phyloP scores from a whole-genome alignment of 2,797 vertebrate genomes.

The Macrochelys suwanniensis region DNA sequence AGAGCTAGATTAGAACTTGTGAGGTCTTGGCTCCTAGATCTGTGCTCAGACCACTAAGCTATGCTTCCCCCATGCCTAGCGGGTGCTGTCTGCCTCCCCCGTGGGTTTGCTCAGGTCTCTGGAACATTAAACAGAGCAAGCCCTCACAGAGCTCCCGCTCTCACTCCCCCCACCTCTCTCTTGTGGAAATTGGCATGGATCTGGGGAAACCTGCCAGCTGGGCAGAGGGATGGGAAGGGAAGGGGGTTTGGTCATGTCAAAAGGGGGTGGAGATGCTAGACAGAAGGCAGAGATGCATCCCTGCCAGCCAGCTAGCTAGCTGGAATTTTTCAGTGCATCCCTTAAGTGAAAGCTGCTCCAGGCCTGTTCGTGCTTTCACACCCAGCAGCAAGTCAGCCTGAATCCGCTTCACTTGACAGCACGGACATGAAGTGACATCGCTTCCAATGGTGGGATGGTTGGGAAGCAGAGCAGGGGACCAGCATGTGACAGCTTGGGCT shows the following conservation, averaged over 20 bases:
- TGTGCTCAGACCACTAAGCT: background rate
- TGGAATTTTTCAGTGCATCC: background rate
- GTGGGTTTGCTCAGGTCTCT: background rate
- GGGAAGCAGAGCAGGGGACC: conserved; percentile 40
- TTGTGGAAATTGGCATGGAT: background rate
- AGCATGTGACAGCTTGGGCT: background rate
- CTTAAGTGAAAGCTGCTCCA: background rate
- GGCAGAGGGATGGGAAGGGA: background rate
- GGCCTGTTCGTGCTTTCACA: background rate
- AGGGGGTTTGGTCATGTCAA: background rate
- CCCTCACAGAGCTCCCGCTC: accelerated
- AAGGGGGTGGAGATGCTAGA: background rate
- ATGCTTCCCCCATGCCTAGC: accelerated
- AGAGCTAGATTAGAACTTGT: background rate
- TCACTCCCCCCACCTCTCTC: background rate
- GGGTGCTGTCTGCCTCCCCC: background rate
- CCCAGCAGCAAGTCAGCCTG: background rate
- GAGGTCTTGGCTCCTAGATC: background rate
- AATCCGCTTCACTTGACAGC: background rate
- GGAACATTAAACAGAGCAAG: accelerated
- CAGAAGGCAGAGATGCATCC: background rate
- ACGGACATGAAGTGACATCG: background rate
- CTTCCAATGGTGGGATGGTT: conserved; percentile 39
- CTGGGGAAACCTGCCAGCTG: background rate
- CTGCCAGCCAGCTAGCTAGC: accelerated